Conservation (phyloP, 2,113 vertebrate genomes). For the Spermophilus dauricus region DNA sequence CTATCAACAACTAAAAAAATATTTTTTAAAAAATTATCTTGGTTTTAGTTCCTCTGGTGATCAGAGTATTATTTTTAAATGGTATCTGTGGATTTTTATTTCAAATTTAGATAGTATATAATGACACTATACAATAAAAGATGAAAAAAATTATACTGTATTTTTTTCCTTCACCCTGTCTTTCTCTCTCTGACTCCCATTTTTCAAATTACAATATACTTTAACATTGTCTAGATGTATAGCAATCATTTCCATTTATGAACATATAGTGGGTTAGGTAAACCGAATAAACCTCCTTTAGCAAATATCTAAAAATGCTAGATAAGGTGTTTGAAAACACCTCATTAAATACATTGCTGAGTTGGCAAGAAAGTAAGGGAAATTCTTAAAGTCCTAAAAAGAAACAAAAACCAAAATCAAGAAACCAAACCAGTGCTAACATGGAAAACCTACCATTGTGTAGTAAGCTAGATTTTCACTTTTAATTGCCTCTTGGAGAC, state of each 20-base stretch:
- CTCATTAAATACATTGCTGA: conserved; percentile 11
- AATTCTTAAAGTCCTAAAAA: conserved; percentile 24
- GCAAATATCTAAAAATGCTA: conserved; percentile 20
- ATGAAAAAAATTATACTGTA: background rate
- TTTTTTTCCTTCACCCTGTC: background rate
- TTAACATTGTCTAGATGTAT: conserved; percentile 3
- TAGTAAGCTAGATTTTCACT: conserved; percentile 23
- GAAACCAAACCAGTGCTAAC: background rate
- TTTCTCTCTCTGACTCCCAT: background rate
- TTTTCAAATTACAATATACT: conserved; percentile 34
- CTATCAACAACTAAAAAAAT: too few species aligned
- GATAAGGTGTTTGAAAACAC: conserved; percentile 30
- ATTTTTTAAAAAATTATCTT: background rate
- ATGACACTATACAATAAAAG: background rate
- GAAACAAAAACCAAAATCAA: background rate
- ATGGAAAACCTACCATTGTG: background rate
- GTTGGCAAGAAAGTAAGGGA: conserved; percentile 20
- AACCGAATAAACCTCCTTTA: background rate
- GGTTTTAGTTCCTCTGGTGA: background rate
- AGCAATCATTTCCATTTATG: conserved; percentile 20
- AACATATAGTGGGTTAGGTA: background rate
- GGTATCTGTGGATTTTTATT: background rate
- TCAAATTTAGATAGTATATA: background rate
- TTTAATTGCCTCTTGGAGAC: background rate
- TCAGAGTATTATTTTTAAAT: background rate